Base-by-base conservation (phyloP, 2,797 vertebrate species). In the Triplophysa yarkandensis region DNA sequence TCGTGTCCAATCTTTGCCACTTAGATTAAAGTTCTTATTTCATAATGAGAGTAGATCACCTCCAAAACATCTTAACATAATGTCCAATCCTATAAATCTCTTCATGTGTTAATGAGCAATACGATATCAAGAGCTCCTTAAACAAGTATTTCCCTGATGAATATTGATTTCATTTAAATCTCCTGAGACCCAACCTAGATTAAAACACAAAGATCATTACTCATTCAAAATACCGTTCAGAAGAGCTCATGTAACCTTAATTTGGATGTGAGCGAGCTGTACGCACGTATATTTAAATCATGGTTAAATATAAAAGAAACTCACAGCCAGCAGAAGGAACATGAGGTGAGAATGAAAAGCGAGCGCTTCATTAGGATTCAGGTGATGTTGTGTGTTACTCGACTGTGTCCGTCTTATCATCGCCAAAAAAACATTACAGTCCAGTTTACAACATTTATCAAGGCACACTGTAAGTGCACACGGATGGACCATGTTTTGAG, bases 151-250 rank as follows among this genome's bases (percentile, higher is more conserved):
- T 58, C 50, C 32, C 39, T 19, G 28, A 74, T 66, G 71, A 74
- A 90, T 88, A 90, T 89, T 87, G 86, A 87, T 90, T 87, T 83
- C 14, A 82, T 70, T 71, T 86, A 84, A 10, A 62, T 81, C 90
- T 86, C 90, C 62, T 30, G 89, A 87, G 90, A 62, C 84, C 82
- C 88, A 90, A 87, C 90, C 92, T 90, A 92, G 85, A 91, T 92
- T 90, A 86, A 83, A 82, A 70, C 77, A 87, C 81, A 88, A 89
- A 85, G 82, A 88, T 81, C 76, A 90, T 92, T 91, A 90, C 91
- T 90, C 89, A 90, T 90, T 88, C 85, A 90, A 83, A 82, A 86
- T 68, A 88, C 86, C 87, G 90, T 88, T 89, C 87, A 87, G 88
- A 89, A 86, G 79, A 71, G 60, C 63, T 86, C 84, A 87, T 86